Base-by-base conservation (phyloP, 23 tunicate genomes). In the Corella eumyota region DNA sequence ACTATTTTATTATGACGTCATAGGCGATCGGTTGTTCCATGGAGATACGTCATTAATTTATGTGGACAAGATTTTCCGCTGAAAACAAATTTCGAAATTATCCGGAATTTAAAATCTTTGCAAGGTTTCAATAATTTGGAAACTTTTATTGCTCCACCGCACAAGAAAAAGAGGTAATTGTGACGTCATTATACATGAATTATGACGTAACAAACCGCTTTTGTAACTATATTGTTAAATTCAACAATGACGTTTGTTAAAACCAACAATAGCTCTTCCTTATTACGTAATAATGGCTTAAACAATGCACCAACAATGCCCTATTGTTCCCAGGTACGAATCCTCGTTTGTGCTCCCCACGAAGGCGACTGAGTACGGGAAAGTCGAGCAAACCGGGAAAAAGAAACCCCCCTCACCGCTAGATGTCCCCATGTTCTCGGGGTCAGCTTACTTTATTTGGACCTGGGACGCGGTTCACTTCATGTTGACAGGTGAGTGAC, bases 51-150 rank as follows among this genome's bases (percentile, higher is more conserved):
- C 29, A 70, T 92, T 45, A 92, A 92, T 65, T 49, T 92, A 1
- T 92, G 98, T 48, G 98, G 98, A 3, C 92, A 75, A 35, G 98
- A 92, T 33, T 92, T 75, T 35, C 98, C 98, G 3, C 40, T 83
- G 45, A 83, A 92, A 61, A 92, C 98, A 47, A 92, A 92, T 35
- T 61, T 72, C 5, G 92, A 92, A 58, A 83, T 92, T 6, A 81
- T 77, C 17, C 44, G 77, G 56, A 40, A 55, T 28, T 53, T 92
- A 36, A 74, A 88, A 62, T 64, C 40, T 46, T 33, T 88, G 60
- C 65, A 68, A 37, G 96, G 88, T 1, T 72, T 45, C 50, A 88
- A 88, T 38, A 88, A 67, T 50, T 25, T 88, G 68, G 96, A 88
- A 54, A 61, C 88, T 1, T 21, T 88, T 24, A 55, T 56, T 20